Evolutionary conservation across 2,797 vertebrate genomes (phyloP).

Genomic region (Acropternis orthonyx): DNA sequence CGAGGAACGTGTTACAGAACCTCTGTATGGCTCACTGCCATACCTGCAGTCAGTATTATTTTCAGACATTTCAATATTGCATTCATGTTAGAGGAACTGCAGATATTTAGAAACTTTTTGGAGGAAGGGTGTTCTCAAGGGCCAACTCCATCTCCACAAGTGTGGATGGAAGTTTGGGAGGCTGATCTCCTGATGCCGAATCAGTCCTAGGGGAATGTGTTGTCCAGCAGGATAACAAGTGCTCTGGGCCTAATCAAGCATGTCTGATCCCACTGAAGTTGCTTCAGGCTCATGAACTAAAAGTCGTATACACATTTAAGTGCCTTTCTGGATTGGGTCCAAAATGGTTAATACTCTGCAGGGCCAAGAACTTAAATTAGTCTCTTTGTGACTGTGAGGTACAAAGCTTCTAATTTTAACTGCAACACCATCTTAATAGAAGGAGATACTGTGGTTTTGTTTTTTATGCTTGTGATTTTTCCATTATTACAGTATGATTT

Average conservation of each 20-base stretch:
- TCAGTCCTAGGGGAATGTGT: not conserved
- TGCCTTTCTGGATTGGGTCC: slow-evolving; percentile 36
- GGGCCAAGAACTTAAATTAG: not conserved
- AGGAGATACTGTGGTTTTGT: not conserved
- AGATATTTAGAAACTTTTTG: not conserved
- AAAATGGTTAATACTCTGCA: slow-evolving; percentile 4
- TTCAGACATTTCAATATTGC: not conserved
- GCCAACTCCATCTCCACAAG: not conserved
- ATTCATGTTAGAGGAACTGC: not conserved
- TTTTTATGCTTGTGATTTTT: not conserved
- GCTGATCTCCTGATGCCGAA: not conserved
- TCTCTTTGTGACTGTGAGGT: slow-evolving; percentile 11
- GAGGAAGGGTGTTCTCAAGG: not conserved
- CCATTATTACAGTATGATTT: not conserved
- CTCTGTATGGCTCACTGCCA: not conserved
- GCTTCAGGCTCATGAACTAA: slow-evolving; percentile 8
- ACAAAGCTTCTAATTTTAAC: slow-evolving; percentile 37
- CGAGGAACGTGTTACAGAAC: not conserved
- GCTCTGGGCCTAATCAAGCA: not conserved
- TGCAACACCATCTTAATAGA: not conserved
- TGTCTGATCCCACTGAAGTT: not conserved
- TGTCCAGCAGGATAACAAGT: not conserved
- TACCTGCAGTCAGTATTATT: not conserved
- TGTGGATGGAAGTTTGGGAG: not conserved
- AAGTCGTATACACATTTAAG: not conserved